Conservation (phyloP, 2,113 vertebrate genomes). For the Aldabrachelys gigantea region DNA sequence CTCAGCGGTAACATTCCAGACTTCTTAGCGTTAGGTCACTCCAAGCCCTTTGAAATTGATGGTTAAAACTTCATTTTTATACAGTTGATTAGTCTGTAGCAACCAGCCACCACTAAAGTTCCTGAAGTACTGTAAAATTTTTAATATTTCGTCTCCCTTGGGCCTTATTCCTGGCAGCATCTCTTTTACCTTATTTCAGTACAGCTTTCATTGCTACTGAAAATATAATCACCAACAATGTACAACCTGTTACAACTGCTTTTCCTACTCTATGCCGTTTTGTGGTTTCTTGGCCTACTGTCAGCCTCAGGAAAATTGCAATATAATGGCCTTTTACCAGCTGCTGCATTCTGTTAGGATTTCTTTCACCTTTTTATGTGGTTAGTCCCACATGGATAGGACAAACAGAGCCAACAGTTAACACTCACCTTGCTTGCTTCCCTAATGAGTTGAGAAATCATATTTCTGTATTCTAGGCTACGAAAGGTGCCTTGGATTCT, state of each 20-base stretch:
- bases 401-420: conserved; percentile 42
- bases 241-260: conserved; percentile 58
- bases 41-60: conserved; percentile 51
- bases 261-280: conserved; percentile 49
- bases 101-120: neutral
- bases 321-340: conserved; percentile 52
- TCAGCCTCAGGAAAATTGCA: conserved; percentile 62
- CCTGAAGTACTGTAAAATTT: conserved; percentile 43
- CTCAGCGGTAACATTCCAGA: neutral
- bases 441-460: conserved; percentile 41
- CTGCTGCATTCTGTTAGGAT: conserved; percentile 67
- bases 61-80: conserved; percentile 51
- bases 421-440: conserved; percentile 34
- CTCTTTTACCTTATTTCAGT: conserved; percentile 41
- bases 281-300: conserved; percentile 54
- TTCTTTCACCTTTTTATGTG: conserved; percentile 56
- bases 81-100: conserved; percentile 52
- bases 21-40: conserved; percentile 22
- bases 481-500: conserved; percentile 24
- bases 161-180: conserved; percentile 30
- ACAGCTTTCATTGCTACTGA: conserved; percentile 38
- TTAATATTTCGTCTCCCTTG: conserved; percentile 47
- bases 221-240: conserved; percentile 46
- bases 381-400: conserved; percentile 38
- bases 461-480: conserved; percentile 36